Evolutionary conservation across 2,888 invertebrate species (phyloP), one percentile per base, ranked within the genome.

Genomic region (Nipponacmea schrenckii): DNA sequence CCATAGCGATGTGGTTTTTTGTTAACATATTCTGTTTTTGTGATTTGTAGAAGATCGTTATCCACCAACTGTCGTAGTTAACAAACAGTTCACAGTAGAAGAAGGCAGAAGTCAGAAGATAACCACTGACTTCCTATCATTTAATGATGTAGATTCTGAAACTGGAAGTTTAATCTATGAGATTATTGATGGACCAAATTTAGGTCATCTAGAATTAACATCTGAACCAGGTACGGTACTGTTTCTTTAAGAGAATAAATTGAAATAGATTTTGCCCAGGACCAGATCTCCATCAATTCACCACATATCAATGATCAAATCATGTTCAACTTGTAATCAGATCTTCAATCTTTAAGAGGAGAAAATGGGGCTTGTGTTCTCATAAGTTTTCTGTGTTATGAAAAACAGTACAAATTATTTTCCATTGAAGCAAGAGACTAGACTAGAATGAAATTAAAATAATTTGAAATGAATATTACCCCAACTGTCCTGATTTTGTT

Each of bases 151-250:
- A 0, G 85, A 87, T 75, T 81, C 84, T 1, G 84, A 84, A 27
- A 80, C 83, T 2, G 79, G 76, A 1, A 77, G 76, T 27, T 76
- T 88, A 17, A 68, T 75, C 15, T 87, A 84, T 70, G 73, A 77
- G n/a, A 69, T 88, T 17, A 69, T 83, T 12, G 74, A 80, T 20
- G 73, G 77, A 0, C 87, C 87, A 26, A 69, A 74, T 14, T 74
- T 83, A 48, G 88, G 88, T 24, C 85, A 85, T 71, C 74, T 88
- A n/a, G 85, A 86, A 74, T 74, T 83, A 5, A 76, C 77, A 12
- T 74, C 68, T 14, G 72, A 80, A 39, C 83, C 81, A 77, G 85
- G 85, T 85, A 73, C 7, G 31, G 31, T 64, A 64, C 26, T 10
- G 10, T 24, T 15, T 12, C 26, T 64, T 24, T 5, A 4, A 14